Percentiles rank a stretch among this genome's conserved stretches.
Conservation (phyloP, 2,113 vertebrate species). For the Rhinopomastus cyanomelas region DNA sequence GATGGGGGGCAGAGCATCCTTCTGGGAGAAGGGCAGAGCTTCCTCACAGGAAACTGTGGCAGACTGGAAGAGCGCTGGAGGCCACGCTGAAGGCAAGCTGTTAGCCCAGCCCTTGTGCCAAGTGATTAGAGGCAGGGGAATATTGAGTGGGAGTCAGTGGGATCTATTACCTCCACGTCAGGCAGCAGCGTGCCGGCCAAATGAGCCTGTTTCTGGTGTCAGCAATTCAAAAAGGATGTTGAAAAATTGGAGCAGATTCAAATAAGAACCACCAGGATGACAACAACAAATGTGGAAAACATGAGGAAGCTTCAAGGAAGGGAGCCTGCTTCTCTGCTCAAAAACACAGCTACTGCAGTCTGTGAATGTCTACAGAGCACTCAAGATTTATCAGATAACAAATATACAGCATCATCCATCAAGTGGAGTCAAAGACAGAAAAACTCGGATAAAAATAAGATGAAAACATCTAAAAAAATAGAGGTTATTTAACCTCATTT, state of each 20-base stretch:
- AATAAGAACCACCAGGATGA: neutral
- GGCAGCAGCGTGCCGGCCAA: neutral
- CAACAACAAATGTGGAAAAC: neutral
- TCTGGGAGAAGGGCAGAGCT: neutral
- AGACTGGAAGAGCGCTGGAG: slow-evolving; percentile 18
- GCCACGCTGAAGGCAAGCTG: neutral
- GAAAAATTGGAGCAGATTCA: neutral
- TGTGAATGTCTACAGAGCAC: neutral
- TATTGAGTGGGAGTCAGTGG: slow-evolving; percentile 35
- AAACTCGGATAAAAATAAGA: neutral
- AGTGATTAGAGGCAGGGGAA: slow-evolving; percentile 30
- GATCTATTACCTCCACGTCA: neutral
- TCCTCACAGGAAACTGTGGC: slow-evolving; percentile 9
- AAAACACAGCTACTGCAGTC: neutral
- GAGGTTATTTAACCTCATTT: neutral
- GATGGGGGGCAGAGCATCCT: neutral
- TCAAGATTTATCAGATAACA: neutral
- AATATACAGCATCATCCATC: neutral
- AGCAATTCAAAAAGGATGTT: neutral
- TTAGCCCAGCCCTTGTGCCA: slow-evolving; percentile 7
- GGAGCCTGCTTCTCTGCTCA: slow-evolving; percentile 21
- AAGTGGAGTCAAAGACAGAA: neutral
- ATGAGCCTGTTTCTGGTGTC: neutral
- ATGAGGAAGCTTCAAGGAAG: neutral
- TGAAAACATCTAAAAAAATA: neutral